Base-by-base conservation (phyloP, 2,888 invertebrate genomes). In the Ectemnius lituratus region DNA sequence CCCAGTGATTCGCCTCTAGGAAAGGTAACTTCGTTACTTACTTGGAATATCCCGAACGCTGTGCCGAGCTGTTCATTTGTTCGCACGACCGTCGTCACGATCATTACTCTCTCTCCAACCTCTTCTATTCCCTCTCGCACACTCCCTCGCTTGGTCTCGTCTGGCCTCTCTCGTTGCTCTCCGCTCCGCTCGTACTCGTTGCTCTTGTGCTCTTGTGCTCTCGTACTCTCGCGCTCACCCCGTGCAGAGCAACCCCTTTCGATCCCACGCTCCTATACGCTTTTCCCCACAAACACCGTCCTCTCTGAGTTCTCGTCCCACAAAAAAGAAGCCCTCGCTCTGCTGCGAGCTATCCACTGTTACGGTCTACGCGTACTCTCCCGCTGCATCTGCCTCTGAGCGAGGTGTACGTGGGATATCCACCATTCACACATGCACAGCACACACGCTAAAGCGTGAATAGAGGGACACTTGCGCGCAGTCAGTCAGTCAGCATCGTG, bases 31-130 rank as follows among this genome's bases (percentile, higher is more conserved):
- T 60, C 14, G 75, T 56, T 79, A 89, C 89, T 89, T 87, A 89
- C 89, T 89, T 89, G 89, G 88, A 88, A 87, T 89, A 88, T 87
- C 84, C 89, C 87, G 83, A 88, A 86, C 86, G 86, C 89, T 89
- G 89, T 89, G 85, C 89, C 85, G 87, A 88, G 88, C 87, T 88
- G 87, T 87, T 87, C 89, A 89, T 89, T 88, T 87, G 88, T 87
- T 85, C 85, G 82, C 84, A 81, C 85, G 81, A 78, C 79, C 80
- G 83, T 84, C 75, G 82, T 85, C 85, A 83, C 87, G 83, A 86
- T 87, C 85, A 84, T 84, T 83, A 84, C 79, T 81, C 81, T 80
- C 81, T 80, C 78, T 78, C 74, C 66, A 72, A 62, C 52, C 68
- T 65, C 71, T 62, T 68, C 37, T 37, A 37, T 37, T 58, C 49